Conservation (phyloP, 2,113 vertebrate species). For the Larimichthys polyactis region DNA sequence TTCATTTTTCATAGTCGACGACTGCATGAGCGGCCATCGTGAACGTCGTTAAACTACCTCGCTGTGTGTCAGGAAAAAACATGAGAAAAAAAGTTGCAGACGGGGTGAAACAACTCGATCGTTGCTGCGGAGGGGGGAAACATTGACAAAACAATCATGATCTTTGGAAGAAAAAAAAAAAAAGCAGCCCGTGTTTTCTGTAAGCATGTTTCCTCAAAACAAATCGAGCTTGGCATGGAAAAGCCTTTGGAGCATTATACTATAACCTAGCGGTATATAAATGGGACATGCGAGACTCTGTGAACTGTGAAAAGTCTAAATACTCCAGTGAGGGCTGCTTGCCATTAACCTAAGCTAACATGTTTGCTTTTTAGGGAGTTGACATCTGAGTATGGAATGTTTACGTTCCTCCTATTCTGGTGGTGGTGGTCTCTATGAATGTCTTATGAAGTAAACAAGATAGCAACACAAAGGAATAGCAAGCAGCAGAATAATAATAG, state of each 20-base stretch:
- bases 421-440: not conserved
- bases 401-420: slow-evolving; percentile 11
- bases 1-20: not conserved
- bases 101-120: slow-evolving; percentile 15
- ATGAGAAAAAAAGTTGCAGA: not conserved
- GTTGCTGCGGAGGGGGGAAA: not conserved
- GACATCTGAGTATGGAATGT: slow-evolving; percentile 1
- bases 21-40: not conserved
- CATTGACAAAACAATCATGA: slow-evolving; percentile 73
- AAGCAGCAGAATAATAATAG: not conserved
- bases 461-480: not conserved
- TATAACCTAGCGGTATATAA: not conserved
- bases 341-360: slow-evolving; percentile 9
- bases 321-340: not conserved
- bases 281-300: slow-evolving; percentile 4
- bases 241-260: not conserved
- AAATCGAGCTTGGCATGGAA: slow-evolving; percentile 26
- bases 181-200: slow-evolving; percentile 66
- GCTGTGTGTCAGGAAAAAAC: not conserved
- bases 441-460: not conserved
- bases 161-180: slow-evolving; percentile 48
- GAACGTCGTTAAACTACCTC: no score
- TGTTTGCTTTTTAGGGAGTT: slow-evolving; percentile 30
- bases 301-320: not conserved
- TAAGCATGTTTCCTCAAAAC: slow-evolving; percentile 75